A percentile compares a stretch with the other conserved stretches of the same genome.
These are phyloP conservation scores for Verasper variegatus DNA, from an alignment of 2,113 vertebrate species.

Conservation along the genomic window DNA sequence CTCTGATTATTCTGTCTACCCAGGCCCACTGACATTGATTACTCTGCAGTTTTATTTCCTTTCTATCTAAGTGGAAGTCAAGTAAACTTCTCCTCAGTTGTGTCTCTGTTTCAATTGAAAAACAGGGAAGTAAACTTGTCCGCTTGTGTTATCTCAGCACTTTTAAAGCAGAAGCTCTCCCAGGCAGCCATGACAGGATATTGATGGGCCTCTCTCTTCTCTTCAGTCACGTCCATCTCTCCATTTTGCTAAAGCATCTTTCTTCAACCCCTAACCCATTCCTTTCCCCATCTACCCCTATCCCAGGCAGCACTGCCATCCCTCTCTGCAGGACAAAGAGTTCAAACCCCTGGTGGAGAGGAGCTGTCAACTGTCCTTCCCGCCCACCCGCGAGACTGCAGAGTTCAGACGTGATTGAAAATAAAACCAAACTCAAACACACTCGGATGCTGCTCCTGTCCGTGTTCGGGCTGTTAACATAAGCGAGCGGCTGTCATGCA, in stretches of 20 bases:
- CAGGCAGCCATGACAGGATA: conserved; percentile 72
- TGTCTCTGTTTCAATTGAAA: conserved; percentile 49
- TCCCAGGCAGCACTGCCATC: conserved; percentile 52
- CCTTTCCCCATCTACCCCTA: conserved; percentile 11
- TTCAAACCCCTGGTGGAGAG: conserved; percentile 67
- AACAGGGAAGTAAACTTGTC: conserved; percentile 59
- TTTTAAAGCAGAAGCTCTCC: conserved; percentile 54
- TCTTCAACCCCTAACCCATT: background rate
- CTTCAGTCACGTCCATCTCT: conserved; percentile 31
- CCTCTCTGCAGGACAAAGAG: conserved; percentile 68
- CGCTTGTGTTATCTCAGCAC: conserved; percentile 70
- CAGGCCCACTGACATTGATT: conserved; percentile 34
- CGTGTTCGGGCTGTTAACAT: conserved; percentile 68
- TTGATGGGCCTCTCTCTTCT: conserved; percentile 68
- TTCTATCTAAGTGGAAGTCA: conserved; percentile 29
- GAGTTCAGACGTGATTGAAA: conserved; percentile 74
- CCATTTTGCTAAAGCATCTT: conserved; percentile 37
- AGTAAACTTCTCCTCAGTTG: conserved; percentile 44
- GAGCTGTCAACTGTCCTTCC: conserved; percentile 67
- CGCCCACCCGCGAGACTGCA: conserved; percentile 36
- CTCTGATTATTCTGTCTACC: conserved; percentile 35
- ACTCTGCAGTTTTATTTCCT: conserved; percentile 7
- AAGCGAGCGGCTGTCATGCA: conserved; percentile 77
- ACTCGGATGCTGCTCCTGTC: conserved; percentile 44
- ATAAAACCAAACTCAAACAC: conserved; percentile 63